Evolutionary conservation across 2,797 vertebrate genomes (phyloP).

Genomic region (Borostomias antarcticus): DNA sequence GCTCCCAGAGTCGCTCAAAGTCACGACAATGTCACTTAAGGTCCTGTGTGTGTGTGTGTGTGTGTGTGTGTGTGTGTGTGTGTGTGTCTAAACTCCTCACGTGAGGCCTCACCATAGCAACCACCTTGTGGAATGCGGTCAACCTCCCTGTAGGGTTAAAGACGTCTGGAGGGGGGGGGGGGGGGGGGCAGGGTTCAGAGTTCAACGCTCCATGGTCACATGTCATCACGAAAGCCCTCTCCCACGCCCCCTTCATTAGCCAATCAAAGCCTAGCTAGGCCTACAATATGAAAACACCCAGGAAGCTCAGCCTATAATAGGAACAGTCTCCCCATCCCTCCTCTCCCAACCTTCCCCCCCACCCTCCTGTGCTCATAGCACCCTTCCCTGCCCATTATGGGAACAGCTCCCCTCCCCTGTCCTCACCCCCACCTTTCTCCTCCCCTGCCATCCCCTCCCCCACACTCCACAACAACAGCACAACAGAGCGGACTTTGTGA

Average conservation of each 20-base stretch:
- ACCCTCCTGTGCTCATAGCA: too few species aligned
- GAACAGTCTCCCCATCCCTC: not conserved
- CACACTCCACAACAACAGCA: slow-evolving; percentile 35
- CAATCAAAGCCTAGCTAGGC: slow-evolving; percentile 62
- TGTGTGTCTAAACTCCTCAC: slow-evolving; percentile 32
- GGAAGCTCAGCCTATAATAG: not conserved
- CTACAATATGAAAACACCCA: slow-evolving; percentile 37
- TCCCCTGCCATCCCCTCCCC: not conserved
- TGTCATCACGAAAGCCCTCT: slow-evolving; percentile 57
- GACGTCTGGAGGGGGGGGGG: slow-evolving; percentile 36
- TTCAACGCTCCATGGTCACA: slow-evolving; percentile 61
- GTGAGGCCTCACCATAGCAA: slow-evolving; percentile 61
- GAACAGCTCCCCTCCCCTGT: not conserved
- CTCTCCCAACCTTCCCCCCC: not conserved
- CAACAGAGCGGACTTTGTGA: slow-evolving; percentile 31
- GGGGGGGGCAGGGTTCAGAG: slow-evolving; percentile 40
- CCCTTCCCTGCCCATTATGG: too few species aligned
- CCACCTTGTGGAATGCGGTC: slow-evolving; percentile 65
- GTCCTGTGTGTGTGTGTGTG: slow-evolving; percentile 17
- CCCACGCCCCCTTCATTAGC: slow-evolving; percentile 70
- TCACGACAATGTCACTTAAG: slow-evolving; percentile 51
- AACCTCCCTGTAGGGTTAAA: slow-evolving; percentile 41
- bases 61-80: slow-evolving; percentile 18
- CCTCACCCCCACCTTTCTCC: not conserved
- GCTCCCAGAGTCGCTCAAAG: slow-evolving; percentile 24